Conservation (phyloP, 1,140 invertebrate species). For the Drosophila lacteicornis region DNA sequence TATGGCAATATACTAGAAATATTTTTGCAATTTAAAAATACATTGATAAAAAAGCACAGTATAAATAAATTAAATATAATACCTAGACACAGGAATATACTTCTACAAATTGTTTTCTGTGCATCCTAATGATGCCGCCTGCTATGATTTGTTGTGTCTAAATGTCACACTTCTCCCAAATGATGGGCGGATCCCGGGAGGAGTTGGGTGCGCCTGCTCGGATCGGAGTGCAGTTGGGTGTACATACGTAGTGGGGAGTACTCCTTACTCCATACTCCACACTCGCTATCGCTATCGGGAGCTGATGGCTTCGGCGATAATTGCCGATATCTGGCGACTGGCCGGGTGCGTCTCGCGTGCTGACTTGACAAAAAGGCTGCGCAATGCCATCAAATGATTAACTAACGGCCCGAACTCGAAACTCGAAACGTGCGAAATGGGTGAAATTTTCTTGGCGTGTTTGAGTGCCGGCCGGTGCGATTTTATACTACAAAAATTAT, state of each 20-base stretch:
- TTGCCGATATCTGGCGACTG: constrained; percentile 64
- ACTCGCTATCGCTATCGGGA: constrained; percentile 54
- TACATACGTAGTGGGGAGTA: not conserved
- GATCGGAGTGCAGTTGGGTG: not conserved
- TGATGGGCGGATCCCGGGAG: constrained; percentile 37
- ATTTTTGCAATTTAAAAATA: too few relatives aligned
- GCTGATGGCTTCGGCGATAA: constrained; percentile 72
- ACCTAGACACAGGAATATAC: not conserved
- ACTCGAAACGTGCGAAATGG: constrained; percentile 74
- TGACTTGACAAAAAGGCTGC: constrained; percentile 71
- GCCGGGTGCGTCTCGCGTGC: constrained; percentile 58
- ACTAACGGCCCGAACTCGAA: constrained; percentile 57
- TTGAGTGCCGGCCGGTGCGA: constrained; percentile 60
- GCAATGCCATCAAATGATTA: constrained; percentile 82
- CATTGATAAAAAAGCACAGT: too few relatives aligned
- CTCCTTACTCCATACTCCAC: not conserved
- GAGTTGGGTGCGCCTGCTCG: constrained; percentile 23
- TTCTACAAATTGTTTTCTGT: not conserved
- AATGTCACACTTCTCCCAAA: constrained; percentile 78
- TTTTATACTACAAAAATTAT: constrained; percentile 79
- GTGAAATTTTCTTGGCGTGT: constrained; percentile 73
- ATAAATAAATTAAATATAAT: not conserved
- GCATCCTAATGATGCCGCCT: constrained; percentile 70
- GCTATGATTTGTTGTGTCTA: constrained; percentile 80
- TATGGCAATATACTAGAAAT: too few relatives aligned